These are phyloP conservation scores for Chelidonichthys spinosus DNA, from an alignment of 2,797 vertebrate species.

Conservation along the genomic window DNA sequence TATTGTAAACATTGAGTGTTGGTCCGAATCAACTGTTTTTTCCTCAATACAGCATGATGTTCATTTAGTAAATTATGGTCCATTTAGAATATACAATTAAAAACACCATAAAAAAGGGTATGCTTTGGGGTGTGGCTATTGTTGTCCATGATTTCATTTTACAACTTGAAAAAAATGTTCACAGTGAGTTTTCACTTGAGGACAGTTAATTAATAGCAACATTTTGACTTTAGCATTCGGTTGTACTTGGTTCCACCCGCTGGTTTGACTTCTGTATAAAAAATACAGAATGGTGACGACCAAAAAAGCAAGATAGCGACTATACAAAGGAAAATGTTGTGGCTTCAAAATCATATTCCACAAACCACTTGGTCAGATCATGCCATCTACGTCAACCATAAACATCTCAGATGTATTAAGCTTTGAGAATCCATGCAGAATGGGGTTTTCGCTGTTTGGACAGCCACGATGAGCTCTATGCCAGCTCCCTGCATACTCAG, in stretches of 20 bases:
- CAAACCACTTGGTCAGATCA: no score
- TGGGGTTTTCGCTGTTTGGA: constrained; percentile 44
- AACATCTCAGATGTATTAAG: not conserved
- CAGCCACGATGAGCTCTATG: constrained; percentile 46
- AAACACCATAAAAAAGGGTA: no score
- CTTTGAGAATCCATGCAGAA: constrained; percentile 1
- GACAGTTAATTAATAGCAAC: not conserved
- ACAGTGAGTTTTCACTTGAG: not conserved
- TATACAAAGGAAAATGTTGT: no score
- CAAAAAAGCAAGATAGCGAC: not conserved
- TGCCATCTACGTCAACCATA: no score
- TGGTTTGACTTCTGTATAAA: not conserved
- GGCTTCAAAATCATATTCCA: no score
- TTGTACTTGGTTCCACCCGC: not conserved
- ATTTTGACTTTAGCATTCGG: not conserved
- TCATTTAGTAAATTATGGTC: no score
- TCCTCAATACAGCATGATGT: no score
- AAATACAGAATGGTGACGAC: not conserved
- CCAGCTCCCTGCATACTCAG: constrained; percentile 6
- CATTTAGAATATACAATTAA: no score
- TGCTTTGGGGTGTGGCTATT: not conserved
- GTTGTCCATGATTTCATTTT: not conserved
- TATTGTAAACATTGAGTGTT: no score
- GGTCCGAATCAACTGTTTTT: no score
- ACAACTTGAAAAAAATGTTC: no score